phyloP scores from a whole-genome alignment of 2,888 invertebrate species.

The Coenonympha glycerion region DNA sequence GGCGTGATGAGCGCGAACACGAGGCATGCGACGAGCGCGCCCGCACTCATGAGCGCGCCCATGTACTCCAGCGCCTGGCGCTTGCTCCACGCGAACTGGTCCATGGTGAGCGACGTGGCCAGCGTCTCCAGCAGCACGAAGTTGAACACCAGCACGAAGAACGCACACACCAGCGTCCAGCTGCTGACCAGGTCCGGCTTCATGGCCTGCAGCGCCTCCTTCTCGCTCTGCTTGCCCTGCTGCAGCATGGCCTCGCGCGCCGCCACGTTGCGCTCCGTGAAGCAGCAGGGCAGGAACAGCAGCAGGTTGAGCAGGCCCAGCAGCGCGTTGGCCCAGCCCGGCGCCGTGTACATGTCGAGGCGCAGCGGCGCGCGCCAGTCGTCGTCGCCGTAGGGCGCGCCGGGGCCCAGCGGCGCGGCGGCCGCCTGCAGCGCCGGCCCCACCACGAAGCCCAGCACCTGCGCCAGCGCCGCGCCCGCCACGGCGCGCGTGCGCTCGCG shows the following conservation, averaged over 20 bases:
- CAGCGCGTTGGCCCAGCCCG: constrained; percentile 89
- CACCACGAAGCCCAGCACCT: constrained; percentile 90
- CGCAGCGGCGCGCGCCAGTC: constrained; percentile 74
- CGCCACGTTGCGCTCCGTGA: constrained; percentile 85
- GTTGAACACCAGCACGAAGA: constrained; percentile 90
- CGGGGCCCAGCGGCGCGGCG: constrained; percentile 84
- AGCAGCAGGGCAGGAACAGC: constrained; percentile 84
- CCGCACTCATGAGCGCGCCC: constrained; percentile 87
- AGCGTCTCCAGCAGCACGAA: constrained; percentile 91
- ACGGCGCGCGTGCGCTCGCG: constrained; percentile 88
- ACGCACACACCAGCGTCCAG: constrained; percentile 86
- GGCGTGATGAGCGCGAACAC: constrained; percentile 83
- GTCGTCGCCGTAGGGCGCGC: constrained; percentile 51
- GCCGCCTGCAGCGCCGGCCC: constrained; percentile 89
- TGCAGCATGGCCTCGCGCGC: constrained; percentile 85
- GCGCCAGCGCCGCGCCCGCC: constrained; percentile 88
- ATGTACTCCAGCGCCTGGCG: constrained; percentile 85
- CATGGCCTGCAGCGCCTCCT: constrained; percentile 80
- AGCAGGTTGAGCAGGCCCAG: constrained; percentile 83
- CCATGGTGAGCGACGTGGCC: constrained; percentile 89
- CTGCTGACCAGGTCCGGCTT: constrained; percentile 85
- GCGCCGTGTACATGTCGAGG: constrained; percentile 91
- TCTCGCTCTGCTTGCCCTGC: constrained; percentile 82
- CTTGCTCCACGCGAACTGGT: constrained; percentile 91
- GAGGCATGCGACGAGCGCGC: constrained; percentile 84